These are phyloP conservation scores for Sminthurinus aureus DNA, from an alignment of 2,888 invertebrate species.

Conservation along the genomic window DNA sequence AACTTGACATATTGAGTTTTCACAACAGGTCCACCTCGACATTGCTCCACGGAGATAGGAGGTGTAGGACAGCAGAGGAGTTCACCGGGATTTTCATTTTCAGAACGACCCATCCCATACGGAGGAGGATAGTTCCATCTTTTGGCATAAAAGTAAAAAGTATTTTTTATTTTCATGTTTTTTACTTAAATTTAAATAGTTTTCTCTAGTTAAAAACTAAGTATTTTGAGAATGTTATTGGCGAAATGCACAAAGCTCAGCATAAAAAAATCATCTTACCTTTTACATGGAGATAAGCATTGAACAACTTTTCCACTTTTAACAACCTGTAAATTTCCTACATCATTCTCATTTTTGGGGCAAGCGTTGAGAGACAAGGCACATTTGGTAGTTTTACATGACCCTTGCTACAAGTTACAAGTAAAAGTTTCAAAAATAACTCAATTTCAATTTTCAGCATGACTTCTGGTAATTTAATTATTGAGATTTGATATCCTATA, in stretches of 20 bases:
- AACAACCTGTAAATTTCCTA: constrained; percentile 36
- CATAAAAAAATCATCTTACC: constrained; percentile 46
- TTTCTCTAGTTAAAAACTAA: too few relatives aligned
- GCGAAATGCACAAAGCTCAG: too few relatives aligned
- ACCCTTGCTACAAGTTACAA: constrained; percentile 18
- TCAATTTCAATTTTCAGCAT: background rate
- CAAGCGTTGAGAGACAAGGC: constrained; percentile 26
- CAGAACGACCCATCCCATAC: background rate
- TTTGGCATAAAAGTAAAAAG: background rate
- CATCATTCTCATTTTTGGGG: constrained; percentile 29
- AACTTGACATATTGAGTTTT: constrained; percentile 63
- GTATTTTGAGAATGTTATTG: too few relatives aligned
- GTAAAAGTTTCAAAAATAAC: background rate
- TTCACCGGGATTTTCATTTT: constrained; percentile 21
- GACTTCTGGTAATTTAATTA: too few relatives aligned
- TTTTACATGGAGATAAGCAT: constrained; percentile 41
- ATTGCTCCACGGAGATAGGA: constrained; percentile 64
- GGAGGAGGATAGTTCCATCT: constrained; percentile 12
- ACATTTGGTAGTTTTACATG: constrained; percentile 30
- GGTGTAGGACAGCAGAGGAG: constrained; percentile 66
- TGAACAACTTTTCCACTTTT: constrained; percentile 26
- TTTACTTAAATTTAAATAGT: background rate
- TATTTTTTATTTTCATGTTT: background rate
- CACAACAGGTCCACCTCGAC: constrained; percentile 62
- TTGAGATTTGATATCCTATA: background rate